Percentiles rank a stretch among this genome's conserved stretches.
Conservation (phyloP, 2,113 vertebrate genomes). For the Pygoscelis antarcticus region DNA sequence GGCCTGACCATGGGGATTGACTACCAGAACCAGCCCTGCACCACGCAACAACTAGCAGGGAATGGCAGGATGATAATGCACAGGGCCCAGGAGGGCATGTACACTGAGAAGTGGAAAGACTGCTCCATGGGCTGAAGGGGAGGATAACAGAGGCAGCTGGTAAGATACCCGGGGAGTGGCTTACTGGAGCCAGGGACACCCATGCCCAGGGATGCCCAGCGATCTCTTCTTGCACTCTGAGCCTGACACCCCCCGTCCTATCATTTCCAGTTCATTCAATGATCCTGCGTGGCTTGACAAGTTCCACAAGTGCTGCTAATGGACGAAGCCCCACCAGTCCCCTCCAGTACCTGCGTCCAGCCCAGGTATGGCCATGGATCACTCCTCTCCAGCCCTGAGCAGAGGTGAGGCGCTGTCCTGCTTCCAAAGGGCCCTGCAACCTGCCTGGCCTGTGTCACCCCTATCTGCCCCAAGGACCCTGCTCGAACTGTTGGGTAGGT, state of each 20-base stretch:
- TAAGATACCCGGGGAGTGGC: not conserved
- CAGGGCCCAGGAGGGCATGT: not conserved
- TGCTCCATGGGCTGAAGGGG: not conserved
- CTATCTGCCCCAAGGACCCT: rapidly evolving
- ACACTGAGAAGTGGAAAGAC: not conserved
- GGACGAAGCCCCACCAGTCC: not conserved
- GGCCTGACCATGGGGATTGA: not conserved
- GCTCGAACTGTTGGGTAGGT: not conserved
- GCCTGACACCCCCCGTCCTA: not conserved
- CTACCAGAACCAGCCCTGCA: not conserved
- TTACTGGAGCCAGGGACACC: not conserved
- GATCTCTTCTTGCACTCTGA: not conserved
- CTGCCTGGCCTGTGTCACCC: not conserved
- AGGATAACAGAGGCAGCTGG: not conserved
- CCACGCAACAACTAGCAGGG: not conserved
- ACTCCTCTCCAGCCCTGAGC: not conserved
- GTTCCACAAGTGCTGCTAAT: not conserved
- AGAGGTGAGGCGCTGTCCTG: not conserved
- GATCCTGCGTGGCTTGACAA: not conserved
- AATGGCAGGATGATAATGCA: not conserved
- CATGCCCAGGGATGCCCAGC: not conserved
- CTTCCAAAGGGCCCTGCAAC: not conserved
- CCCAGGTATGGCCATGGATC: not conserved
- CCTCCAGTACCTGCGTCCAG: not conserved
- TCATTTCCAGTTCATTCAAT: not conserved